Base-by-base conservation (phyloP, 1,140 invertebrate genomes). In the Camponotus pennsylvanicus region DNA sequence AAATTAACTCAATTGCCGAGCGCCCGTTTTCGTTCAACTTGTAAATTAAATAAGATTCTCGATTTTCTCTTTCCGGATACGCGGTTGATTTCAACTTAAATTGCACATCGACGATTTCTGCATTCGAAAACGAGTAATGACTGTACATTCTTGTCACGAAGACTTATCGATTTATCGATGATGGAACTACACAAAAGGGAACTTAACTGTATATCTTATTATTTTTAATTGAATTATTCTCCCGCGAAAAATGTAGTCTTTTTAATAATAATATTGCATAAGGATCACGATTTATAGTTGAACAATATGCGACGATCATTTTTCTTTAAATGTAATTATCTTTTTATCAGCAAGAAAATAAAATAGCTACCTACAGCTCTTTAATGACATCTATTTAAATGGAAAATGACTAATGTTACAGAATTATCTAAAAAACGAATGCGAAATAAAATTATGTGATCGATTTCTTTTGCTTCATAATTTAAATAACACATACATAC, bases 31-130 rank as follows among this genome's bases (percentile, higher is more conserved):
- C 34, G 6, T 32, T 9, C 13, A 83, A 73, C 5, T 42, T 59
- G 52, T n/a, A 42, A 82, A 82, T 82, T 61, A 83, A 75, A 75
- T 83, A 61, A 75, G 55, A 83, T 63, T 18, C 13, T 73, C n/a
- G 55, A 32, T 63, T 63, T 83, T 83, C 55, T 45, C 55, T 49
- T 73, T 49, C 69, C 40, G 18, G 27, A 27, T 49, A 32, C n/a
- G 40, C 55, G 67, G 27, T 59, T 45, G 18, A 61, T 82, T 45
- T n/a, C 67, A 21, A 82, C 11, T 27, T 61, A 59, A 82, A 73
- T 73, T 73, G 7, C 40, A 0, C 40, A 40, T 18, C 7, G 52
- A 73, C 40, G 55, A 83, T 75, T 61, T 49, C 69, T 37, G 69
- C 79, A 83, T 83, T 61, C 55, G n/a, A 73, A 52, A 52, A 83